phyloP scores from a whole-genome alignment of 2,888 invertebrate species.

The Chymomyza procnemis region DNA sequence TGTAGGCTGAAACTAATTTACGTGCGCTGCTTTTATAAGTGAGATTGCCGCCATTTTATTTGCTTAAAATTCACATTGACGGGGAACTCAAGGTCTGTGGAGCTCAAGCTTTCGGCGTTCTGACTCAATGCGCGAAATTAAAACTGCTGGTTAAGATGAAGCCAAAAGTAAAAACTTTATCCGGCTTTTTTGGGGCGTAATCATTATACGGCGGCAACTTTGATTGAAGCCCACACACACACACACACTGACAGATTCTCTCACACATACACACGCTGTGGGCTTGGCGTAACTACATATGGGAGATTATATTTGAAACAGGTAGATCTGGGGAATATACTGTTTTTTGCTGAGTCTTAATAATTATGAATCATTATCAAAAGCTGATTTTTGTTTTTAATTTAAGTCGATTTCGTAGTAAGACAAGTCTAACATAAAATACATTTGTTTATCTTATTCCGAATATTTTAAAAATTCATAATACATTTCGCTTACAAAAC shows the following conservation, averaged over 20 bases:
- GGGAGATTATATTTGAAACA: too few relatives aligned
- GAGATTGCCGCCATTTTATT: slow-evolving; percentile 48
- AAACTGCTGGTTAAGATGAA: slow-evolving; percentile 58
- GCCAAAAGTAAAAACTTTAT: slow-evolving; percentile 43
- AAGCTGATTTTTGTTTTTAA: too few relatives aligned
- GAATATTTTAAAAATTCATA: too few relatives aligned
- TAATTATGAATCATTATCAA: too few relatives aligned
- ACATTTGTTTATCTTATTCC: too few relatives aligned
- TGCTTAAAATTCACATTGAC: slow-evolving; percentile 54
- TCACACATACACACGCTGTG: not conserved
- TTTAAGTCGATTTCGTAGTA: too few relatives aligned
- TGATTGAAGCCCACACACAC: slow-evolving; percentile 33
- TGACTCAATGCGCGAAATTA: slow-evolving; percentile 46
- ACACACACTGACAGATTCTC: not conserved
- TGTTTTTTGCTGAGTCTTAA: too few relatives aligned
- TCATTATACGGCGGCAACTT: slow-evolving; percentile 48
- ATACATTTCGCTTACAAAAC: too few relatives aligned
- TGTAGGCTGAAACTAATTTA: slow-evolving; percentile 25
- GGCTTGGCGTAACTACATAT: too few relatives aligned
- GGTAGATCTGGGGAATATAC: too few relatives aligned
- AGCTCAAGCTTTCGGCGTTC: too few relatives aligned
- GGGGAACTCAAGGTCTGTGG: slow-evolving; percentile 21
- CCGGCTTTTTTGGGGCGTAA: slow-evolving; percentile 41
- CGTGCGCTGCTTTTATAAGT: slow-evolving; percentile 13
- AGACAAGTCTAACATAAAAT: too few relatives aligned